Base-by-base conservation (phyloP, 2,797 vertebrate genomes). In the Rostrhamus sociabilis region DNA sequence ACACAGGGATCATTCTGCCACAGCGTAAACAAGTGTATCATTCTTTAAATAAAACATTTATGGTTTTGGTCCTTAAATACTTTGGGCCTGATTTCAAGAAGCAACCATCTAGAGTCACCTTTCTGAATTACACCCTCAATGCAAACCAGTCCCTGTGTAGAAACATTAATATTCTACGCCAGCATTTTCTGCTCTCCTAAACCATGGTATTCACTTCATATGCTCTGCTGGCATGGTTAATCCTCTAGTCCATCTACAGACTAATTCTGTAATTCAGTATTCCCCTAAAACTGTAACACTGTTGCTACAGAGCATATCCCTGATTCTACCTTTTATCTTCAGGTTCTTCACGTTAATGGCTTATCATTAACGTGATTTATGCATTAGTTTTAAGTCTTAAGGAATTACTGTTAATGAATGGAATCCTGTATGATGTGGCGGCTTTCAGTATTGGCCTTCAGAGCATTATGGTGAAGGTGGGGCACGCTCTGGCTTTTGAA, bases 51-150 rank as follows among this genome's bases (percentile, higher is more conserved):
- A 97, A 97, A 97, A 94, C 32, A 1, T 88, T 78, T 16, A 40
- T 80, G 58, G 55, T 75, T 87, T 96, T 76, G 81, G 86, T 97
- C 95, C 94, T 94, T 67, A 86, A 93, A 93, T 64, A 92, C 66
- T 86, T 94, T 75, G 92, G 96, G 87, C 91, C 91, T 90, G 79
- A 94, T 97, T 97, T 95, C 60, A 81, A 94, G 86, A 79, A 95
- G 79, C 55, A 90, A 17, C 66, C 48, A 32, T 56, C 68, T 94
- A 6, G 58, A 96, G 81, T 81, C 76, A 69, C 68, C 86, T 91
- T 82, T 90, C 86, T 64, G 77, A 84, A 69, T 87, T 74, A 55
- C 67, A 82, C 47, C 34, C 60, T 67, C n/a, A 9, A 5, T 29
- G 40, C 73, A 85, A 93, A 77, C 74, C 86, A 66, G 9, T 88